Evolutionary conservation across 2,888 invertebrate species (phyloP), one percentile per base, ranked within the genome.

Genomic region (Boloria selene): DNA sequence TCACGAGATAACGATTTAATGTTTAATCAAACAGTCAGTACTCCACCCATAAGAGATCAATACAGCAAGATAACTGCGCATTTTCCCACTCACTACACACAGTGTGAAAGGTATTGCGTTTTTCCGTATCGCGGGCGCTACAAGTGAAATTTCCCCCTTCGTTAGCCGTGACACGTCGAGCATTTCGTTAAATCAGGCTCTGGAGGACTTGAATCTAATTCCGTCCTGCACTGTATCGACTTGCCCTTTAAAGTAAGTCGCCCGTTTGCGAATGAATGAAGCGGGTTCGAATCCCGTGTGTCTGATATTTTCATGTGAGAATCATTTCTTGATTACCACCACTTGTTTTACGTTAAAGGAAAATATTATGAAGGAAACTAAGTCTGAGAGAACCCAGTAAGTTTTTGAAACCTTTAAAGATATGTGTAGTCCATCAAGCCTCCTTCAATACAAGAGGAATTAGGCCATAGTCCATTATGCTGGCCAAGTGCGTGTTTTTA

Each of bases 151-250:
- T 53, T 58, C 31, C 61, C 55, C 54, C 58, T 60, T 65, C 65
- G 65, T 69, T 69, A 69, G 49, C 51, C 59, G 55, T 63, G 62
- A 66, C 69, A 66, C 66, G 66, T 69, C 38, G 45, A 54, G 59
- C 54, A 49, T 68, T 68, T 68, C 62, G 65, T 65, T 68, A 59
- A 51, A 68, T 61, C 58, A 55, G 61, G 17, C 62, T 62, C 42
- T 47, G 17, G 61, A 14, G 18, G 63, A 63, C 54, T 65, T 55
- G 55, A 67, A 64, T 65, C 60, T 59, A 67, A 65, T 67, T 60
- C 38, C 45, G 52, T 45, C 47, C 55, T 61, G 61, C 47, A 22
- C 17, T 18, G 62, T 55, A 59, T 59, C 49, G 54, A 54, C 53
- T 65, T 64, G 64, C 58, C 65, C 54, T n/a, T n/a, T n/a, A 65